Percentiles rank a stretch among this genome's conserved stretches.
Evolutionary conservation across 2,888 invertebrate genomes (phyloP).

Genomic region (Orthonevra nobilis): DNA sequence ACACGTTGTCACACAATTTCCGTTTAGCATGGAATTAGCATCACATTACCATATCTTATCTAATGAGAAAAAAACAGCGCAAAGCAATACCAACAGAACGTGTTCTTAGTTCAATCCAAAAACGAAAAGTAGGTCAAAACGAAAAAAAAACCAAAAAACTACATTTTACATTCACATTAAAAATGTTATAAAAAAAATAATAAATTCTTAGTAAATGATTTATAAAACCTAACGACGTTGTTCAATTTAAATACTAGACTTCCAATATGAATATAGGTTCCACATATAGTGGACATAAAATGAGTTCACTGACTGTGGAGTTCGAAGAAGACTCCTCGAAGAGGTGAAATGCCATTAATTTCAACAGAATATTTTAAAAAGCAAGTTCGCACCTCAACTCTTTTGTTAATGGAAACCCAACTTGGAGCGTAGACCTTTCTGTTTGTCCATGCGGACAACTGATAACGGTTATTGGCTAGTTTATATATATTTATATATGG

Average conservation of each 20-base stretch:
- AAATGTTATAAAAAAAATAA: no score
- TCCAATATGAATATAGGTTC: not conserved
- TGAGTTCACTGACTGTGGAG: conserved; percentile 30
- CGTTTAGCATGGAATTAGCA: not conserved
- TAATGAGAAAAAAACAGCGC: not conserved
- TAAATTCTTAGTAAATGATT: conserved; percentile 18
- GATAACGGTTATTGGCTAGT: conserved; percentile 46
- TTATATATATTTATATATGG: conserved; percentile 4
- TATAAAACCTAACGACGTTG: conserved; percentile 28
- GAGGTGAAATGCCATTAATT: conserved; percentile 30
- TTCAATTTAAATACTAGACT: conserved; percentile 32
- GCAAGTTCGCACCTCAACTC: conserved; percentile 44
- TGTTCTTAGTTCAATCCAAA: not conserved
- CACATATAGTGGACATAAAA: not conserved
- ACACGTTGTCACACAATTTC: conserved; percentile 4
- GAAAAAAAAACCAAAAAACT: not conserved
- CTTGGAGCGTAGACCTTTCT: no score
- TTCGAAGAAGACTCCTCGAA: conserved; percentile 5
- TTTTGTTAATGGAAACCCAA: conserved; percentile 14
- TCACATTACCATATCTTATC: conserved; percentile 21
- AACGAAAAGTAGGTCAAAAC: conserved; percentile 10
- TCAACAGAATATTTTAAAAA: conserved; percentile 24
- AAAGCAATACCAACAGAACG: not conserved
- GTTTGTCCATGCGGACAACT: not conserved
- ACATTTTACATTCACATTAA: conserved; percentile 8